Conservation (phyloP, 2,888 invertebrate species). For the Coecobrya sp. region DNA sequence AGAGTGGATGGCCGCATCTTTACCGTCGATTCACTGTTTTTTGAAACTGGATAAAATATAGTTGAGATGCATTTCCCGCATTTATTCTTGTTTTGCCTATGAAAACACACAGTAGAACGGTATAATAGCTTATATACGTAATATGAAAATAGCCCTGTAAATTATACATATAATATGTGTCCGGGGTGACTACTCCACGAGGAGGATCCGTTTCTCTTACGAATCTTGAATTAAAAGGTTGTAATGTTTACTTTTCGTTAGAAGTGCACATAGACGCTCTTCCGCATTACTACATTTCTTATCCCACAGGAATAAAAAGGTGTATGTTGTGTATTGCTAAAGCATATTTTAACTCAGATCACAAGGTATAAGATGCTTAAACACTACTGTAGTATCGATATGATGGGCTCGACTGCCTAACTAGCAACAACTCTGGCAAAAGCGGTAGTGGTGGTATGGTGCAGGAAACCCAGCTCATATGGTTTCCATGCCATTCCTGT, state of each 20-base stretch:
- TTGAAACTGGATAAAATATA: slow-evolving; percentile 67
- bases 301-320: slow-evolving; percentile 77
- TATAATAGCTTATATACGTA: slow-evolving; percentile 27
- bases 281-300: slow-evolving; percentile 80
- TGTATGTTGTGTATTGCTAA: slow-evolving; percentile 6
- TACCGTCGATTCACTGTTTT: slow-evolving; percentile 18
- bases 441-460: slow-evolving; percentile 44
- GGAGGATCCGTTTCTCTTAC: slow-evolving; percentile 72
- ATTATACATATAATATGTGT: slow-evolving; percentile 58
- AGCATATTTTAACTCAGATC: slow-evolving; percentile 38
- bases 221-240: slow-evolving; percentile 81
- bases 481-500: slow-evolving; percentile 75
- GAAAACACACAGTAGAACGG: slow-evolving; percentile 3
- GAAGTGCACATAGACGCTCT: slow-evolving; percentile 69
- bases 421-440: background rate
- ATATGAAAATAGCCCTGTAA: slow-evolving; percentile 45
- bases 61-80: slow-evolving; percentile 63
- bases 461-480: slow-evolving; percentile 68
- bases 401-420: background rate
- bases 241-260: slow-evolving; percentile 82
- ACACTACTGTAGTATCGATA: background rate
- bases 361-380: background rate
- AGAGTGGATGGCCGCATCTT: background rate
- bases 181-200: slow-evolving; percentile 63
- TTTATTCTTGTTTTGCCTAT: slow-evolving; percentile 17